Evolutionary conservation across 2,888 invertebrate genomes (phyloP).

Genomic region (Coecobrya sp.): DNA sequence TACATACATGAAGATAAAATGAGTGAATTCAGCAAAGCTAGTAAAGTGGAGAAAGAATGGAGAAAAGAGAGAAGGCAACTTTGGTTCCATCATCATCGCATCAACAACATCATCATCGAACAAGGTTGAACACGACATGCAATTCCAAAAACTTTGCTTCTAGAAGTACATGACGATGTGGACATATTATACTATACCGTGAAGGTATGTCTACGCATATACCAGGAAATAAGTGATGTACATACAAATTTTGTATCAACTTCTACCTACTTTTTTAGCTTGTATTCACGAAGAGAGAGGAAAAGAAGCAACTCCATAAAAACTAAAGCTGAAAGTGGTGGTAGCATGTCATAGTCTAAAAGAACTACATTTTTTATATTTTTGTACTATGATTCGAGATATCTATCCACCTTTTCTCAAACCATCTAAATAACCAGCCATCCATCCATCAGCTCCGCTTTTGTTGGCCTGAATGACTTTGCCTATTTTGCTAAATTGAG

Average conservation of each 20-base stretch:
- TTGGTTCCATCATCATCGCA: constrained; percentile 76
- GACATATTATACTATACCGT: neutral
- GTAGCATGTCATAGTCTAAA: constrained; percentile 26
- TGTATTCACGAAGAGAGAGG: neutral
- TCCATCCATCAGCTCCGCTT: constrained; percentile 78
- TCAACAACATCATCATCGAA: constrained; percentile 73
- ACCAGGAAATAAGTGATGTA: neutral
- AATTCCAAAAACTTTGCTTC: constrained; percentile 75
- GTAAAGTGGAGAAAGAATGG: constrained; percentile 70
- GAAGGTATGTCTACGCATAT: neutral
- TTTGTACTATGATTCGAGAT: constrained; percentile 66
- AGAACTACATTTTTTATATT: constrained; percentile 1
- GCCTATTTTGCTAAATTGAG: constrained; percentile 83
- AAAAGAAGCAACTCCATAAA: neutral
- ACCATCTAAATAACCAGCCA: constrained; percentile 73
- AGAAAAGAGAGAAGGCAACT: constrained; percentile 75
- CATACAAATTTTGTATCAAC: neutral
- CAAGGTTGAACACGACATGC: constrained; percentile 79
- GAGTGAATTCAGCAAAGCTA: constrained; percentile 78
- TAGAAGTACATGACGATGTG: constrained; percentile 51
- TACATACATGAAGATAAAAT: constrained; percentile 70
- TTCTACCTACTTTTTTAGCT: constrained; percentile 16
- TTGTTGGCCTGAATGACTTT: constrained; percentile 81
- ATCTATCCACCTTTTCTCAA: constrained; percentile 73
- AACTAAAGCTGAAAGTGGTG: constrained; percentile 20